Base-by-base conservation (phyloP, 2,888 invertebrate species). In the Cosmia trapezina region DNA sequence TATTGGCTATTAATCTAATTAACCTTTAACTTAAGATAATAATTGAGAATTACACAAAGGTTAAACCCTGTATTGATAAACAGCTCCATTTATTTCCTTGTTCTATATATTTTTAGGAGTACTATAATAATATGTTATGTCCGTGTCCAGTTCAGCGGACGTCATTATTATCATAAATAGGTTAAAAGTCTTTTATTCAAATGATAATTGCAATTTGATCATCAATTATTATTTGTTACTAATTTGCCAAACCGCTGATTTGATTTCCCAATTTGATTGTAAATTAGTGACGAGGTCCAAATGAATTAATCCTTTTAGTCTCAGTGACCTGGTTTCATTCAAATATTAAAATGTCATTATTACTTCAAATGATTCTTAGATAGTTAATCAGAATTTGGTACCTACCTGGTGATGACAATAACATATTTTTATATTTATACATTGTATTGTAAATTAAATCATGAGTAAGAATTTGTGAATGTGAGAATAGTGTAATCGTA, bases 11-110 rank as follows among this genome's bases (percentile, higher is more conserved):
- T 67, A 73, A 73, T 51, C 61, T 54, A 59, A 70, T 81, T 81
- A 68, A 74, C 80, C 83, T 70, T 51, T 83, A 74, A 70, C 80
- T 43, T 59, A 12, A 14, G 57, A 78, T 82, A 53, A 41, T 57
- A 49, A 5, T 28, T 45, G 45, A 64, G 45, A 60, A 73, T 78
- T 62, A 79, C 7, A 80, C 22, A 56, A 56, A 60, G 49, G n/a
- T 22, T n/a, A n/a, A n/a, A n/a, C n/a, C 17, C 33, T 37, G 33
- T 61, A 33, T 3, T 45, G 51, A 60, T 69, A 69, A 56, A 69
- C 43, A 54, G 33, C 37, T 82, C 51, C 59, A 73, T 72, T 80
- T 4, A 67, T 73, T 73, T 77, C 68, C 78, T 73, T 63, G 51
- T 73, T 78, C 49, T 65, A 17, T 63, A 62, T 49, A 65, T 72